These are phyloP conservation scores for Cryptoblepharus egeriae DNA, from an alignment of 2,797 vertebrate species.

Conservation along the genomic window DNA sequence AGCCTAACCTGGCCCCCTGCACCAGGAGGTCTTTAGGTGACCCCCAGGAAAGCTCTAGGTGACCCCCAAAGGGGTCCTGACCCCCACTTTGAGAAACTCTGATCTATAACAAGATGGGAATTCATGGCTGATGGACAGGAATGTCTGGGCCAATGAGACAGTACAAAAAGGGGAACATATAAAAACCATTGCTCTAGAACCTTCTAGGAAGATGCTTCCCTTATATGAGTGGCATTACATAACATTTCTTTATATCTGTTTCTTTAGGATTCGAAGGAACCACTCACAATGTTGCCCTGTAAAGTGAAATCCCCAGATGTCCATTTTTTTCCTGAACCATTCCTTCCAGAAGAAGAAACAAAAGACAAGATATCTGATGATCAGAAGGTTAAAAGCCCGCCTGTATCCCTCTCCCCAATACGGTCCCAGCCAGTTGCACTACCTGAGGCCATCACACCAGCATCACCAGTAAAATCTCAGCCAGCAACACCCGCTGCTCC, in stretches of 20 bases:
- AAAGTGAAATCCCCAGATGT: slow-evolving; percentile 74
- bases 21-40: too few species aligned
- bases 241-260: slow-evolving; percentile 12
- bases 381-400: slow-evolving; percentile 64
- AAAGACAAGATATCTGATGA: slow-evolving; percentile 69
- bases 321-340: slow-evolving; percentile 83
- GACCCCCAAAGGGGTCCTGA: too few species aligned
- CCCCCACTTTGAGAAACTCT: too few species aligned
- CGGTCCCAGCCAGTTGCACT: slow-evolving; percentile 85
- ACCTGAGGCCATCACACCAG: slow-evolving; percentile 78
- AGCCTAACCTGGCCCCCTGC: too few species aligned
- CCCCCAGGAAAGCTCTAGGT: too few species aligned
- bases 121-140: neutral
- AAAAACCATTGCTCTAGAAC: neutral
- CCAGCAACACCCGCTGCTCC: slow-evolving; percentile 74
- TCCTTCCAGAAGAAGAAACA: slow-evolving; percentile 66
- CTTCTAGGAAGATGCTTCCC: neutral
- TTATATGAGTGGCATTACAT: neutral
- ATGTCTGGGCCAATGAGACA: neutral
- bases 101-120: neutral
- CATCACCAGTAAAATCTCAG: slow-evolving; percentile 76
- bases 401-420: slow-evolving; percentile 77
- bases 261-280: slow-evolving; percentile 49
- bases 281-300: slow-evolving; percentile 4
- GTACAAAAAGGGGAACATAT: neutral